A percentile compares a stretch with the other conserved stretches of the same genome.
Evolutionary conservation across 2,113 vertebrate genomes (phyloP).

Genomic region (Ramphastos sulfuratus): DNA sequence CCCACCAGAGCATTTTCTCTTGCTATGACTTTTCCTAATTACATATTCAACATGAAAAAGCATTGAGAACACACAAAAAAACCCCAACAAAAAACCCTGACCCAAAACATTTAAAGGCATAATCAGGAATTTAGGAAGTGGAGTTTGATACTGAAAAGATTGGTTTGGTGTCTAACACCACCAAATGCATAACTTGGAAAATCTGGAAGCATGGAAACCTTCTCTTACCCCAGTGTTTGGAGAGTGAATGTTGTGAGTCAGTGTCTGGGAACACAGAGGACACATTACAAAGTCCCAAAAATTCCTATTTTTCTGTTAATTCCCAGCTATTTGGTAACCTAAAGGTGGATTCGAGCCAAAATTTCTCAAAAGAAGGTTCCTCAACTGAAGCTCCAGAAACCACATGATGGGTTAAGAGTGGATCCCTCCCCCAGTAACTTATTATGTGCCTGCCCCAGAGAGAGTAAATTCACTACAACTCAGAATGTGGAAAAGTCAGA

Average conservation of each 20-base stretch:
- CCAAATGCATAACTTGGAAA: conserved; percentile 34
- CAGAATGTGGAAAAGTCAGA: too few relatives aligned
- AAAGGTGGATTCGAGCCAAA: conserved; percentile 12
- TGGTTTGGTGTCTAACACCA: background rate
- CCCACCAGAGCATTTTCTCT: conserved; percentile 25
- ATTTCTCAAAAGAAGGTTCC: conserved; percentile 4
- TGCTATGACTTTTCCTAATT: conserved; percentile 42
- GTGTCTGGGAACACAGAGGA: conserved; percentile 41
- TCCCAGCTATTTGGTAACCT: conserved; percentile 40
- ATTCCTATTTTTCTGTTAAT: conserved; percentile 29
- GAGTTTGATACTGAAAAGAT: background rate
- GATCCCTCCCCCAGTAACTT: too few relatives aligned
- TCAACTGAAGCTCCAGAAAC: conserved; percentile 12
- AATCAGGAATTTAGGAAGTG: conserved; percentile 23
- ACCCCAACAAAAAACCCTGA: background rate
- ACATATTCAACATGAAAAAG: background rate
- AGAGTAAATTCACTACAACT: too few relatives aligned
- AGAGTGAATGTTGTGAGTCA: conserved; percentile 23
- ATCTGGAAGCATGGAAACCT: conserved; percentile 24
- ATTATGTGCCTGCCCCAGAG: too few relatives aligned
- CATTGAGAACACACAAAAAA: background rate
- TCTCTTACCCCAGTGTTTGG: conserved; percentile 3
- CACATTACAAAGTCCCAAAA: conserved; percentile 11
- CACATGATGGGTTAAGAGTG: background rate
- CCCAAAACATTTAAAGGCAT: background rate